These are phyloP conservation scores for Ceratitis capitata DNA, from an alignment of 1,140 invertebrate species.

Conservation along the genomic window DNA sequence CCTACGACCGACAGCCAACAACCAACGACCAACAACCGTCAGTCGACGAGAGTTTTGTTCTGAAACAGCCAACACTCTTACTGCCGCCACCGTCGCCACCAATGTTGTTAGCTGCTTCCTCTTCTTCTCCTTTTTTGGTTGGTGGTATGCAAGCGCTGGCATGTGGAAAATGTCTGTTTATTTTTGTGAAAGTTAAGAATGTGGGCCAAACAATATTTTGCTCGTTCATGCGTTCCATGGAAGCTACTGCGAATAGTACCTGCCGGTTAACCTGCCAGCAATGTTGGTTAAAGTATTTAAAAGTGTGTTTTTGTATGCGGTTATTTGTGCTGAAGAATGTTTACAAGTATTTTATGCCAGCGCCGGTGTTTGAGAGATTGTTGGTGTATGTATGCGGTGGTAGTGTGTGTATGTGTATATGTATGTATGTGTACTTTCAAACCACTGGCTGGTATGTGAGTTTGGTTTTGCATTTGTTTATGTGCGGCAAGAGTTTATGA, in stretches of 20 bases:
- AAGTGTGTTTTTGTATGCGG: conserved; percentile 23
- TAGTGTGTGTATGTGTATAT: neutral
- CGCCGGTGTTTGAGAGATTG: neutral
- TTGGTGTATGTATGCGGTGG: neutral
- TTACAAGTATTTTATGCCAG: conserved; percentile 24
- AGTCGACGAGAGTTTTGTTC: neutral
- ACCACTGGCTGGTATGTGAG: conserved; percentile 1
- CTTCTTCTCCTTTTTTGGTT: neutral
- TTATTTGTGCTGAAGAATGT: conserved; percentile 24
- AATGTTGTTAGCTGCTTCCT: neutral
- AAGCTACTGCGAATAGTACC: neutral
- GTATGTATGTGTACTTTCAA: neutral
- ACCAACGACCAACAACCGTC: conserved; percentile 1
- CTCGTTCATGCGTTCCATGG: neutral
- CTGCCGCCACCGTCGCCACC: neutral
- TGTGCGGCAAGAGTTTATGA: neutral
- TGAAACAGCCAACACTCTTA: neutral
- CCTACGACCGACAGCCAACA: neutral
- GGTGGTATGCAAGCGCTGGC: neutral
- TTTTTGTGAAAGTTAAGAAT: neutral
- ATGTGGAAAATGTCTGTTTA: neutral
- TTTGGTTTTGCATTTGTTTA: conserved; percentile 28
- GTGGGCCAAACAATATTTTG: conserved; percentile 25
- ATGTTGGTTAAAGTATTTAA: conserved; percentile 24
- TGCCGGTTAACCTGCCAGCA: conserved; percentile 19